Conservation (phyloP, 1,140 invertebrate species). For the Pantala flavescens region DNA sequence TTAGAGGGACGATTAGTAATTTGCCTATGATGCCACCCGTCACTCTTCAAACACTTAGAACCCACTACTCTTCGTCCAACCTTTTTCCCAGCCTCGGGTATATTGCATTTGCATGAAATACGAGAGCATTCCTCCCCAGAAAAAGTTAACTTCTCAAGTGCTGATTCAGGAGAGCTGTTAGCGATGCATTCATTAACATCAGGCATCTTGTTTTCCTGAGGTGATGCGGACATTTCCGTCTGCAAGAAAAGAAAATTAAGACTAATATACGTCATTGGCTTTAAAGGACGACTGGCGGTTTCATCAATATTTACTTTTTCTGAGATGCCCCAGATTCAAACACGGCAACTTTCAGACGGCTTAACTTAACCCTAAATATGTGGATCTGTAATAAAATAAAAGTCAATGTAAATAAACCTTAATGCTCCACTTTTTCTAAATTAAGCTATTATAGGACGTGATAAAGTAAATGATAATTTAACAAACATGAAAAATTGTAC, state of each 20-base stretch:
- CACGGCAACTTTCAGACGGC: neutral
- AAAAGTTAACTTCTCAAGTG: neutral
- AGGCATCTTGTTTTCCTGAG: neutral
- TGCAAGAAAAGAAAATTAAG: neutral
- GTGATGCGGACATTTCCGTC: neutral
- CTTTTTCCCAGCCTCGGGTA: neutral
- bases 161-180: neutral
- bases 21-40: neutral
- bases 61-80: neutral
- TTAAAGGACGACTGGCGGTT: neutral
- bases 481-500: neutral
- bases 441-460: neutral
- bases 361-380: neutral
- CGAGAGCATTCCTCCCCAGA: neutral
- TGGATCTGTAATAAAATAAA: neutral
- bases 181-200: neutral
- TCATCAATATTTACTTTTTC: neutral
- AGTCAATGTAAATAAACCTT: neutral
- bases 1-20: neutral
- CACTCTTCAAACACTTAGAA: neutral
- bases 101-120: constrained; percentile 2
- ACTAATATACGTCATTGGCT: neutral
- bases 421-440: no score
- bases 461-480: neutral
- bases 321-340: neutral